A percentile compares a stretch with the other conserved stretches of the same genome.
phyloP scores from a whole-genome alignment of 2,888 invertebrate species.

The Agrochola macilenta region DNA sequence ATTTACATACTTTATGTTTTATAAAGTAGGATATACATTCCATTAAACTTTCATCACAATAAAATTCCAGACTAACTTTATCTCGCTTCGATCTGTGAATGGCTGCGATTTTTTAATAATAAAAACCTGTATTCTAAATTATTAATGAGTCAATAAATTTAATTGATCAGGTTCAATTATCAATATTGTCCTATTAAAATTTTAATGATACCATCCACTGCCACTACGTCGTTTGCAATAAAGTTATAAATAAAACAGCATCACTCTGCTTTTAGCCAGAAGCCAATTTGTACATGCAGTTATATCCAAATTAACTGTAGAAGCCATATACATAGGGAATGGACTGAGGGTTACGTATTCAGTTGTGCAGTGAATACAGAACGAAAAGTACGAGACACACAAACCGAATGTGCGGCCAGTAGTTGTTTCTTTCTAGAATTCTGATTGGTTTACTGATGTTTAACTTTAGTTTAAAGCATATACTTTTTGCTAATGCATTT shows the following conservation, averaged over 20 bases:
- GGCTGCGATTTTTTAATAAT: neutral
- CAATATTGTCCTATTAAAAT: neutral
- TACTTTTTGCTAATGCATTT: neutral
- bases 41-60: neutral
- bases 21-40: constrained; percentile 7
- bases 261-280: constrained; percentile 68
- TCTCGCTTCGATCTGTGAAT: neutral
- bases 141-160: neutral
- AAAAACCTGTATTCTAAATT: constrained; percentile 4
- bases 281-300: constrained; percentile 73
- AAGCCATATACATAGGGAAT: neutral
- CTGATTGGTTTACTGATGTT: too few species aligned
- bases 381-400: too few species aligned
- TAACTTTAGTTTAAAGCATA: neutral
- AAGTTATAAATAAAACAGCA: constrained; percentile 42
- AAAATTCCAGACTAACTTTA: neutral
- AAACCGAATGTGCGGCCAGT: too few species aligned
- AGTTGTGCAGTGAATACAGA: too few species aligned
- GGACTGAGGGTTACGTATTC: too few species aligned
- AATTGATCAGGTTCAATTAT: constrained; percentile 21
- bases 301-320: constrained; percentile 53
- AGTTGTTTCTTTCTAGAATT: too few species aligned
- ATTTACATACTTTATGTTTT: neutral
- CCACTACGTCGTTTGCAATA: constrained; percentile 26
- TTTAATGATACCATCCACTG: constrained; percentile 25